These are phyloP conservation scores for Turritopsis rubra DNA, from an alignment of 30 jellyfish, hydroid and myxozoan species.

Conservation along the genomic window DNA sequence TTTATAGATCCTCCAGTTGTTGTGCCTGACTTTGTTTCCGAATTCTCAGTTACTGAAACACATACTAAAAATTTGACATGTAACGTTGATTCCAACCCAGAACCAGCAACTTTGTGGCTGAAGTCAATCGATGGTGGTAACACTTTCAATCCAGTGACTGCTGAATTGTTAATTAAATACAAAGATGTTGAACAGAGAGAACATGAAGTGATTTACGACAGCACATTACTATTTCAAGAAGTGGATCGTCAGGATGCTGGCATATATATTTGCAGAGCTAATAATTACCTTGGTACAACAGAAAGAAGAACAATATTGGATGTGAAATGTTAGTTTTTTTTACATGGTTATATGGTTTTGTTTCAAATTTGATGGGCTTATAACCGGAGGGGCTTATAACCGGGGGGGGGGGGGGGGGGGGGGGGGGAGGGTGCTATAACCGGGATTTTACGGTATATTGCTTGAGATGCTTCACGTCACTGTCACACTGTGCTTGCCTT, in stretches of 20 bases:
- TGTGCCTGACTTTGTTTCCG: not conserved
- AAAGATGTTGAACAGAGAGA: not conserved
- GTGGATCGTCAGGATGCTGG: conserved; percentile 21
- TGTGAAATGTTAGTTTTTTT: not conserved
- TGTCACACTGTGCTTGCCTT: no score
- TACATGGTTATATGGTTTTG: not conserved
- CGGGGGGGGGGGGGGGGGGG: no score
- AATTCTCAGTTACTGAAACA: not conserved
- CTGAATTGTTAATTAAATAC: not conserved
- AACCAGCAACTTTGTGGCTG: not conserved
- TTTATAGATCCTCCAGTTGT: conserved; percentile 22
- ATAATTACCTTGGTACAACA: conserved; percentile 15
- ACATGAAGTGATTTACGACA: not conserved
- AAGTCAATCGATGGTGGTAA: conserved; percentile 16
- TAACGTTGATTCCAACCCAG: conserved; percentile 26
- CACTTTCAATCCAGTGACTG: conserved; percentile 2
- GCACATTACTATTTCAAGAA: not conserved
- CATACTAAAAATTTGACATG: not conserved
- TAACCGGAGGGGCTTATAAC: no score
- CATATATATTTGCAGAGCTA: conserved; percentile 30
- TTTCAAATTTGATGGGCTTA: not conserved
- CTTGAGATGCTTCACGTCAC: no score
- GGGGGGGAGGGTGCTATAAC: no score
- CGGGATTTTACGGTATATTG: no score
- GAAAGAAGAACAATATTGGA: not conserved